Percentiles rank a stretch among this genome's conserved stretches.
Evolutionary conservation across 2,888 invertebrate genomes (phyloP).

Genomic region (Leucophenga montana): DNA sequence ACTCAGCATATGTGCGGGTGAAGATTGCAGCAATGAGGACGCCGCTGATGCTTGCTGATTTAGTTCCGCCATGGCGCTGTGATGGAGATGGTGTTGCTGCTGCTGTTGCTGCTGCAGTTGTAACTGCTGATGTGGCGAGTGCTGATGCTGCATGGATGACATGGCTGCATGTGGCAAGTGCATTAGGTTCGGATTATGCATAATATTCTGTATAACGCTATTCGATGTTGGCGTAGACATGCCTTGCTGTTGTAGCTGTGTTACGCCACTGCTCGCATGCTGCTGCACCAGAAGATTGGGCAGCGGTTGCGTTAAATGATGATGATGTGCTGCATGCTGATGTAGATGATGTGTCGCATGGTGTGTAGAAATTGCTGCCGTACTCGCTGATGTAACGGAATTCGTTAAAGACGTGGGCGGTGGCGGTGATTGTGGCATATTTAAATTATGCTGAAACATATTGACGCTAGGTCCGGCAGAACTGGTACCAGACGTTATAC

Average conservation of each 20-base stretch:
- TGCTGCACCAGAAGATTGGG: constrained; percentile 65
- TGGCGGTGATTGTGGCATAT: constrained; percentile 43
- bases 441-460: constrained; percentile 40
- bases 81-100: constrained; percentile 55
- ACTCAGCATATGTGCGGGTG: constrained; percentile 55
- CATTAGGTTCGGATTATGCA: constrained; percentile 71
- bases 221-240: constrained; percentile 44
- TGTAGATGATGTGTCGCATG: constrained; percentile 45
- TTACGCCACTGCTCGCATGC: constrained; percentile 44
- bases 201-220: constrained; percentile 66
- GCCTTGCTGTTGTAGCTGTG: constrained; percentile 51
- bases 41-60: background rate
- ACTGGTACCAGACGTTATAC: background rate
- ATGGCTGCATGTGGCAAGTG: constrained; percentile 63
- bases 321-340: constrained; percentile 48
- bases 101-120: constrained; percentile 53
- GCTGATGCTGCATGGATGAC: constrained; percentile 48
- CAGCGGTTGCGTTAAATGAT: constrained; percentile 60
- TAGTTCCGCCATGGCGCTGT: constrained; percentile 40
- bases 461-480: constrained; percentile 28
- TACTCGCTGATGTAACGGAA: constrained; percentile 31
- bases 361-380: constrained; percentile 25
- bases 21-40: constrained; percentile 54
- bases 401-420: constrained; percentile 35
- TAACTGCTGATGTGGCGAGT: constrained; percentile 53